Evolutionary conservation across 1,140 invertebrate species (phyloP).

Genomic region (Eubasilissa regina): DNA sequence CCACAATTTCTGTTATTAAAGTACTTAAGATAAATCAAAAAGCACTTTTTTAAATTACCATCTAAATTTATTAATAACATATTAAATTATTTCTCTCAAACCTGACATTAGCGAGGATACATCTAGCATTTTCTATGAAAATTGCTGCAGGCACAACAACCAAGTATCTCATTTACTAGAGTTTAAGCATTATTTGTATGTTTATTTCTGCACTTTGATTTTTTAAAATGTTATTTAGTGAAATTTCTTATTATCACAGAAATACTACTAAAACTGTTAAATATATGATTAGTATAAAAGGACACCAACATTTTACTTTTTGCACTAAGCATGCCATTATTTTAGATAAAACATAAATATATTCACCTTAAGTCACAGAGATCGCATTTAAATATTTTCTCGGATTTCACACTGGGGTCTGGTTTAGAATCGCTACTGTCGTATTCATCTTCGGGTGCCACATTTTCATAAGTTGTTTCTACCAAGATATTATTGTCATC

Average conservation of each 20-base stretch:
- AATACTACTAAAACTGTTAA: no score
- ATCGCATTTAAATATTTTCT: slow-evolving; percentile 57
- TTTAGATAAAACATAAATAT: background rate
- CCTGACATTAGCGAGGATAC: no score
- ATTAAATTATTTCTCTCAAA: no score
- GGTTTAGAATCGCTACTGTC: slow-evolving; percentile 55
- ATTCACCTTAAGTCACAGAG: slow-evolving; percentile 57
- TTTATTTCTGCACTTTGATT: background rate
- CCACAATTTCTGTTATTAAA: no score
- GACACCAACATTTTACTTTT: background rate
- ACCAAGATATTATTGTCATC: slow-evolving; percentile 56
- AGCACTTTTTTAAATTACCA: no score
- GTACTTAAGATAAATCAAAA: no score
- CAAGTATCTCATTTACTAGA: no score
- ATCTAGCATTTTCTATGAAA: no score
- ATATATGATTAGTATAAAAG: no score
- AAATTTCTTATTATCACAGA: no score
- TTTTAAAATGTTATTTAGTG: background rate
- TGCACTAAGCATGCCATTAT: slow-evolving; percentile 2
- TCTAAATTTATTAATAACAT: no score
- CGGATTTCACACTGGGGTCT: slow-evolving; percentile 37
- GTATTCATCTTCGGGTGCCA: slow-evolving; percentile 53
- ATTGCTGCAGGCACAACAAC: no score
- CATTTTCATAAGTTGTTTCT: slow-evolving; percentile 51
- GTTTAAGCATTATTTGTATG: background rate